These are phyloP conservation scores for Symphodus melops DNA, from an alignment of 2,113 vertebrate species.

Conservation along the genomic window DNA sequence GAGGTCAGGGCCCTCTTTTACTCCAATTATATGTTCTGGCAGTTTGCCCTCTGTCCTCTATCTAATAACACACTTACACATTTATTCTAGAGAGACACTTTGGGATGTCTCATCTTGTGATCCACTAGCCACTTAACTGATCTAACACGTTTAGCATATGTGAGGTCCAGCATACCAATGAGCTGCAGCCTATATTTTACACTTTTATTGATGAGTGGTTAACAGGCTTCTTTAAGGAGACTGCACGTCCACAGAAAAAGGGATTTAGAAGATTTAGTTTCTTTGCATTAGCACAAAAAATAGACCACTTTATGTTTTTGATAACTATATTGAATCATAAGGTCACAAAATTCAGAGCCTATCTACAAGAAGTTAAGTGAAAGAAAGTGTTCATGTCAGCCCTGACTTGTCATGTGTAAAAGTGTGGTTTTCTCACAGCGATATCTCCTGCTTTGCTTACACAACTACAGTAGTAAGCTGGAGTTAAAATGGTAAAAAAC, in stretches of 20 bases:
- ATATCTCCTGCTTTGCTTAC: too few relatives aligned
- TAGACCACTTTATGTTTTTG: too few relatives aligned
- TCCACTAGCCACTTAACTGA: constrained; percentile 24
- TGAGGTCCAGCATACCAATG: constrained; percentile 21
- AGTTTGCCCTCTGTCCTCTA: constrained; percentile 35
- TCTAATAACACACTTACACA: constrained; percentile 38
- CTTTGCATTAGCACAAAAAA: not conserved
- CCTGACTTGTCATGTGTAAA: too few relatives aligned
- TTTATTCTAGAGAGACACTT: constrained; percentile 34
- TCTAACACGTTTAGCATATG: not conserved
- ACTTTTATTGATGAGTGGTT: constrained; percentile 12
- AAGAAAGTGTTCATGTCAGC: too few relatives aligned
- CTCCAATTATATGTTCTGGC: constrained; percentile 47
- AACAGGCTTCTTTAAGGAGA: constrained; percentile 4
- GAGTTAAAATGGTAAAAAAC: too few relatives aligned
- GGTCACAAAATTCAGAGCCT: too few relatives aligned
- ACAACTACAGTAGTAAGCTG: too few relatives aligned
- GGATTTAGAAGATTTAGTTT: not conserved
- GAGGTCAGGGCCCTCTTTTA: constrained; percentile 49
- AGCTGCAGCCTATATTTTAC: constrained; percentile 4
- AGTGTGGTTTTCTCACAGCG: too few relatives aligned
- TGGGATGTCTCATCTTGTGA: constrained; percentile 10
- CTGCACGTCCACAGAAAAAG: not conserved
- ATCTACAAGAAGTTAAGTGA: too few relatives aligned
- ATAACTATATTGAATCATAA: too few relatives aligned